Evolutionary conservation across 2,888 invertebrate species (phyloP).

Genomic region (Lottia scabra): DNA sequence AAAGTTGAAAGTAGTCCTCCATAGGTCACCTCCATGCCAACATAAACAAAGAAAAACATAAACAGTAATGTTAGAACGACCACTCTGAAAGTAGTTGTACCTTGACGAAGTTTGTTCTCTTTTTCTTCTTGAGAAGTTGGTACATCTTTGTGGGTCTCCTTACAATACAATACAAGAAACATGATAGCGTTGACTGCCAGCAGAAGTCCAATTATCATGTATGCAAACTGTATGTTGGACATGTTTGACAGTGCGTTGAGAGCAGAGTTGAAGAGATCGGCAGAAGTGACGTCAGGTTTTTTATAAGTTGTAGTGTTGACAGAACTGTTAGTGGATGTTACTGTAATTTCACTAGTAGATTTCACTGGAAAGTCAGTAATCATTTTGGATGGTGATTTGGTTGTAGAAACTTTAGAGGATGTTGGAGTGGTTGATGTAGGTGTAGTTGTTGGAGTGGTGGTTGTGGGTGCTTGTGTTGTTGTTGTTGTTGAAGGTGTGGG

Average conservation of each 20-base stretch:
- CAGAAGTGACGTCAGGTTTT: slow-evolving; percentile 25
- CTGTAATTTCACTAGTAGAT: neutral
- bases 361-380: slow-evolving; percentile 13
- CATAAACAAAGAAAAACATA: slow-evolving; percentile 68
- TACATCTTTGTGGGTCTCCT: slow-evolving; percentile 35
- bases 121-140: slow-evolving; percentile 24
- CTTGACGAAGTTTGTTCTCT: slow-evolving; percentile 9
- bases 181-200: slow-evolving; percentile 62
- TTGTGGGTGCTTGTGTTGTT: slow-evolving; percentile 24
- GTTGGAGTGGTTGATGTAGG: neutral
- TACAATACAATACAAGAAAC: slow-evolving; percentile 66
- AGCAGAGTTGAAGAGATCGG: slow-evolving; percentile 36
- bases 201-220: slow-evolving; percentile 65
- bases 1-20: slow-evolving; percentile 70
- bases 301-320: slow-evolving; percentile 20
- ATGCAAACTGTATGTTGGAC: slow-evolving; percentile 67
- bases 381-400: slow-evolving; percentile 13
- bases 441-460: neutral
- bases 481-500: slow-evolving; percentile 20
- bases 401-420: slow-evolving; percentile 5
- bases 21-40: slow-evolving; percentile 70
- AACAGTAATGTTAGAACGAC: slow-evolving; percentile 65
- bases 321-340: slow-evolving; percentile 27
- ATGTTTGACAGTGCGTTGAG: slow-evolving; percentile 46
- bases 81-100: slow-evolving; percentile 39